Conservation (phyloP, 2,888 invertebrate genomes). For the Nudaria mundana region DNA sequence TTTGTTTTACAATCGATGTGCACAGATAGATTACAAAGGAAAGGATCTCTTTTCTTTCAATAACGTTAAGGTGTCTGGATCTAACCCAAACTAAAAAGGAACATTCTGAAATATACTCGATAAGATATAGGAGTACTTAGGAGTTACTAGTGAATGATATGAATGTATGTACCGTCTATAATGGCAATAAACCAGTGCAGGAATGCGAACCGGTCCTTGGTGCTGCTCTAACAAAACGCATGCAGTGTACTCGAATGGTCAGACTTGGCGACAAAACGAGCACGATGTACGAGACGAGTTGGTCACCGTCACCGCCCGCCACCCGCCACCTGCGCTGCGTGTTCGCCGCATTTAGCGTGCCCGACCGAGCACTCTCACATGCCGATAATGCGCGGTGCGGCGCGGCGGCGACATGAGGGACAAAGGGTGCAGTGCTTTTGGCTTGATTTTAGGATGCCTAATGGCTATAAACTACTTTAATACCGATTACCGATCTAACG, state of each 20-base stretch:
- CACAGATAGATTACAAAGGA: neutral
- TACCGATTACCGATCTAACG: too few relatives aligned
- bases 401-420: too few relatives aligned
- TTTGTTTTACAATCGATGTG: neutral
- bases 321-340: neutral
- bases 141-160: neutral
- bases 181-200: slow-evolving; percentile 2
- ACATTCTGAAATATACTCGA: too few relatives aligned
- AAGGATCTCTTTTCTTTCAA: neutral
- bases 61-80: too few relatives aligned
- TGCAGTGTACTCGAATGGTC: slow-evolving; percentile 1
- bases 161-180: neutral
- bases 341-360: too few relatives aligned
- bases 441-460: too few relatives aligned
- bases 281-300: slow-evolving; percentile 1
- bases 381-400: too few relatives aligned
- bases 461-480: too few relatives aligned
- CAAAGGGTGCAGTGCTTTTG: too few relatives aligned
- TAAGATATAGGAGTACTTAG: too few relatives aligned
- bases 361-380: too few relatives aligned
- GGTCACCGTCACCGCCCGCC: slow-evolving; percentile 3
- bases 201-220: slow-evolving; percentile 6
- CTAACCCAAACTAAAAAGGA: too few relatives aligned
- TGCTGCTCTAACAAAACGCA: slow-evolving; percentile 7
- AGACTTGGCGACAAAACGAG: slow-evolving; percentile 9